A percentile compares a stretch with the other conserved stretches of the same genome.
These are phyloP conservation scores for Lasaia peninsularis DNA, from an alignment of 1,140 invertebrate genomes.

Conservation along the genomic window DNA sequence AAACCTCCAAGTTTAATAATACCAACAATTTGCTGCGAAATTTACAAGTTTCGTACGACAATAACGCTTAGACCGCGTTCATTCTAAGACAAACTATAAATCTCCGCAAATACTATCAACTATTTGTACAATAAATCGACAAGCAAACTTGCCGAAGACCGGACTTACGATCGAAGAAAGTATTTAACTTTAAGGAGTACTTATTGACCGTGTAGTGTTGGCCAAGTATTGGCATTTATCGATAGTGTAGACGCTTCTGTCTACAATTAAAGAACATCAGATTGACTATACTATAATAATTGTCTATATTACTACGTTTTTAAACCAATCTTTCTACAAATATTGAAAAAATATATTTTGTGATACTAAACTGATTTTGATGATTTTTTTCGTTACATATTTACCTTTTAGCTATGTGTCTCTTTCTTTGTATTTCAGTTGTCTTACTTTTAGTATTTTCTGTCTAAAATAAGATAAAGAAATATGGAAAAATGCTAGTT, in stretches of 20 bases:
- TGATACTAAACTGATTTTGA: too few species aligned
- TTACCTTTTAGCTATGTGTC: too few species aligned
- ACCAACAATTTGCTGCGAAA: constrained; percentile 31
- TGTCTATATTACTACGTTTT: too few species aligned
- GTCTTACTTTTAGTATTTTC: too few species aligned
- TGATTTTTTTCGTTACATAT: too few species aligned
- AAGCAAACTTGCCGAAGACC: constrained; percentile 61
- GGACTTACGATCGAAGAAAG: constrained; percentile 71
- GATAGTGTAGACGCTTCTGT: not conserved
- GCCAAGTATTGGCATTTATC: not conserved
- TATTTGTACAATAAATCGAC: constrained; percentile 66
- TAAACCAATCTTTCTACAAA: too few species aligned
- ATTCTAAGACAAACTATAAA: constrained; percentile 69
- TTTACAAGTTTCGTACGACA: constrained; percentile 36
- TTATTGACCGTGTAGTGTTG: constrained; percentile 38
- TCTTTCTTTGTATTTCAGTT: too few species aligned
- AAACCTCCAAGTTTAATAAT: constrained; percentile 1
- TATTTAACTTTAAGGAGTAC: constrained; percentile 47
- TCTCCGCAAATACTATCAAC: constrained; percentile 50
- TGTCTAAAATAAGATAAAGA: too few species aligned
- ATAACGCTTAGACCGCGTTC: constrained; percentile 45
- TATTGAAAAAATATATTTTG: too few species aligned
- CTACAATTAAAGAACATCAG: too few species aligned
- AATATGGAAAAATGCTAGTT: too few species aligned
- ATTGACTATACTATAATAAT: too few species aligned